These are phyloP conservation scores for Tetrapedia diversipes DNA, from an alignment of 2,888 invertebrate species.

Conservation along the genomic window DNA sequence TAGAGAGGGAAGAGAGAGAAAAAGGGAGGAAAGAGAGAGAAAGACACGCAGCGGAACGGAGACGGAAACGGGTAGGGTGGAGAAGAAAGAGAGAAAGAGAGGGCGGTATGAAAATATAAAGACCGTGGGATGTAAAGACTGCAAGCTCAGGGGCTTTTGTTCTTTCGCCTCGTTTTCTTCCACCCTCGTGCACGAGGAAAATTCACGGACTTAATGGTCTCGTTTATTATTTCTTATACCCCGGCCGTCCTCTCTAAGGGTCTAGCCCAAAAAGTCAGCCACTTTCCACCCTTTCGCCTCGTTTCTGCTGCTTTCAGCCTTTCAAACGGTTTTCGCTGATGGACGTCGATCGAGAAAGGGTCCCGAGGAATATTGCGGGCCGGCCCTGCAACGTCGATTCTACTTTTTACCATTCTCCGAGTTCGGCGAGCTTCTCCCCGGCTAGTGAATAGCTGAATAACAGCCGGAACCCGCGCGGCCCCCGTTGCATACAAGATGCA, in stretches of 20 bases:
- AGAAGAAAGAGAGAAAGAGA: conserved; percentile 24
- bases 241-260: conserved; percentile 72
- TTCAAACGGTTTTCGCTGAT: conserved; percentile 50
- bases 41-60: neutral
- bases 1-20: neutral
- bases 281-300: conserved; percentile 60
- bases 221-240: conserved; percentile 81
- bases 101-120: conserved; percentile 70
- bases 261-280: conserved; percentile 69
- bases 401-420: conserved; percentile 7
- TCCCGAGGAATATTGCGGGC: conserved; percentile 5
- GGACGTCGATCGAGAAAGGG: conserved; percentile 51
- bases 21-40: conserved; percentile 2
- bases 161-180: conserved; percentile 69
- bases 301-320: conserved; percentile 59
- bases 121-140: conserved; percentile 70
- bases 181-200: conserved; percentile 72
- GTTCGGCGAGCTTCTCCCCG: neutral
- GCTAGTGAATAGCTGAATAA: neutral
- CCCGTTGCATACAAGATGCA: neutral
- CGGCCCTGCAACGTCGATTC: conserved; percentile 30
- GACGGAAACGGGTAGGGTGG: neutral
- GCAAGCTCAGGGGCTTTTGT: conserved; percentile 71
- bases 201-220: conserved; percentile 79
- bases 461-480: neutral